A percentile compares a stretch with the other conserved stretches of the same genome.
phyloP scores from a whole-genome alignment of 2,113 vertebrate genomes.

The Percopsis transmontana region DNA sequence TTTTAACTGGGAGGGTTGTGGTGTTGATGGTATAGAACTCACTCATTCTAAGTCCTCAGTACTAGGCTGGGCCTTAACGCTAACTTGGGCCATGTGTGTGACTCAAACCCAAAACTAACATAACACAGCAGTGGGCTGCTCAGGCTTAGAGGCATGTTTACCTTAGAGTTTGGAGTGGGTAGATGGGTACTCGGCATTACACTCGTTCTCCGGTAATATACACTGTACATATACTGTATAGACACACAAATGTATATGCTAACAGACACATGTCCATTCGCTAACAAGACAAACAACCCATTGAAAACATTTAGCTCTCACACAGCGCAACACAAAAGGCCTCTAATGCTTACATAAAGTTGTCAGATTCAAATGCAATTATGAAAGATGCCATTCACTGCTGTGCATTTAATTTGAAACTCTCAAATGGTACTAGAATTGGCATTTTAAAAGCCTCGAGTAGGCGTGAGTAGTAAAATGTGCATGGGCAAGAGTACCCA shows the following conservation, averaged over 20 bases:
- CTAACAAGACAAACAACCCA: too few relatives aligned
- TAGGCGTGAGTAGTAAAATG: too few relatives aligned
- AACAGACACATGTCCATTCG: neutral
- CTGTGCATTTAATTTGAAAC: too few relatives aligned
- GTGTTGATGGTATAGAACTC: conserved; percentile 57
- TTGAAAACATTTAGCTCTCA: neutral
- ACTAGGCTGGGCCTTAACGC: conserved; percentile 49
- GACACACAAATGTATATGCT: neutral
- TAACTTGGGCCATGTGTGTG: conserved; percentile 55
- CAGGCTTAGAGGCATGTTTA: conserved; percentile 52
- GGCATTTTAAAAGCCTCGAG: too few relatives aligned
- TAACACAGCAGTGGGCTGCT: conserved; percentile 51
- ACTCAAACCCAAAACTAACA: conserved; percentile 55
- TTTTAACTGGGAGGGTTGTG: conserved; percentile 45
- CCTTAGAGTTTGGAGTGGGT: conserved; percentile 33
- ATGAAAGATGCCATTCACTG: too few relatives aligned
- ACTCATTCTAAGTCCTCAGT: conserved; percentile 36
- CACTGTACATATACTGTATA: too few relatives aligned
- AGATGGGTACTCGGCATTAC: conserved; percentile 24
- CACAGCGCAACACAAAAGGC: too few relatives aligned
- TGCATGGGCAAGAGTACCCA: too few relatives aligned
- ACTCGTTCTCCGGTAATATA: neutral
- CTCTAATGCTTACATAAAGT: too few relatives aligned
- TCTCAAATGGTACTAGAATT: too few relatives aligned
- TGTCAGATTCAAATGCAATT: neutral